These are phyloP conservation scores for Sebastes schlegelii DNA, from an alignment of 2,113 vertebrate species.

Conservation along the genomic window DNA sequence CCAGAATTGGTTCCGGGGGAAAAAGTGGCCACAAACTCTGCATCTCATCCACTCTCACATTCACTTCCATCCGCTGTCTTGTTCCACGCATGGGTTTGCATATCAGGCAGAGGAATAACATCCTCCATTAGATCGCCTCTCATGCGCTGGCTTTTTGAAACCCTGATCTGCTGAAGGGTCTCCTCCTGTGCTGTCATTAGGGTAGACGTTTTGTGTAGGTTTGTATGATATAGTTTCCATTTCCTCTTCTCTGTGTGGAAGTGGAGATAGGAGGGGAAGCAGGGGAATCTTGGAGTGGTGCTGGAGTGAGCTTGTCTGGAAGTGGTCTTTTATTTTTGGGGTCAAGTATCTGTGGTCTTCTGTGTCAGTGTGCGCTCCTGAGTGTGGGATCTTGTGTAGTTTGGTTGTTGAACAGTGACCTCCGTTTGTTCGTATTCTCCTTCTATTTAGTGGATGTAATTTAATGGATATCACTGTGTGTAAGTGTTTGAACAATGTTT, in stretches of 20 bases:
- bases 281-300: slow-evolving; percentile 39
- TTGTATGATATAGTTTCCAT: not conserved
- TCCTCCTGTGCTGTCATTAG: slow-evolving; percentile 17
- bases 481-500: slow-evolving; percentile 23
- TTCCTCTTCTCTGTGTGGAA: slow-evolving; percentile 18
- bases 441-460: slow-evolving; percentile 22
- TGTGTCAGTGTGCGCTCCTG: slow-evolving; percentile 25
- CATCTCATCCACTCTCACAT: slow-evolving; percentile 49
- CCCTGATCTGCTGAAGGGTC: not conserved
- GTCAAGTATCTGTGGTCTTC: slow-evolving; percentile 37
- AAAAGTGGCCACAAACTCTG: slow-evolving; percentile 25
- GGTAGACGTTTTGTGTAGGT: not conserved
- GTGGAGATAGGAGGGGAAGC: slow-evolving; percentile 2
- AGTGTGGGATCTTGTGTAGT: slow-evolving; percentile 15
- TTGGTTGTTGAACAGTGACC: slow-evolving; percentile 26
- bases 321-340: slow-evolving; percentile 33
- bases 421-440: not conserved
- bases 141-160: not conserved
- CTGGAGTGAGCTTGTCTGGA: slow-evolving; percentile 43
- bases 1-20: slow-evolving; percentile 34
- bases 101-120: slow-evolving; percentile 21
- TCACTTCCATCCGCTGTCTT: slow-evolving; percentile 47
- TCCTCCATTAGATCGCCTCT: not conserved
- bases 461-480: slow-evolving; percentile 4
- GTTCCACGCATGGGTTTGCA: slow-evolving; percentile 49